Evolutionary conservation across 2,113 vertebrate species (phyloP).

Genomic region (rabbit (Oryctolagus cuniculus)): DNA sequence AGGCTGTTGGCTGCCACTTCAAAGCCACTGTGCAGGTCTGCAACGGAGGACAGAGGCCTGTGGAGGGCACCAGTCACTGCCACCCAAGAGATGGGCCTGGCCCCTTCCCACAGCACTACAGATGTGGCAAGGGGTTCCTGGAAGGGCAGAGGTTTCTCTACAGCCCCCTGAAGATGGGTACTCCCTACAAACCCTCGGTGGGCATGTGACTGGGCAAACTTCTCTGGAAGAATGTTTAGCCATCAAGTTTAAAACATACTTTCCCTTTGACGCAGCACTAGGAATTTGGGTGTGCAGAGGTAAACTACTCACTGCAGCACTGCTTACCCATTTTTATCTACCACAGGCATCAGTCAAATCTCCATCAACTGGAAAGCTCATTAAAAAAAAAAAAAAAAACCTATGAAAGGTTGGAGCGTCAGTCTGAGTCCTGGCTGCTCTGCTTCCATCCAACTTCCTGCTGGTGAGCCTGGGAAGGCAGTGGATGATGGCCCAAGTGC

Average conservation of each 20-base stretch:
- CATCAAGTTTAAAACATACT: not conserved
- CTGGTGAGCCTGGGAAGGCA: too few relatives aligned
- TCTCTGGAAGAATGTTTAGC: constrained; percentile 32
- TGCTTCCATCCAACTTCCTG: too few relatives aligned
- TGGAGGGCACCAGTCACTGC: not conserved
- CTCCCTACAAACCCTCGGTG: not conserved
- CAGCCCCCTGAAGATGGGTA: not conserved
- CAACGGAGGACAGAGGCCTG: not conserved
- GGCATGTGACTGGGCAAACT: not conserved
- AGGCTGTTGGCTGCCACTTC: not conserved
- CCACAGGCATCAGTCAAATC: not conserved
- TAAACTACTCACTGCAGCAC: not conserved
- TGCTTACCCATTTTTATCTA: not conserved
- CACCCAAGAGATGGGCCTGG: not conserved
- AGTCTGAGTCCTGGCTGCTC: too few relatives aligned
- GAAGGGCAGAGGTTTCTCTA: not conserved
- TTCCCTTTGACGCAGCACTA: constrained; percentile 16
- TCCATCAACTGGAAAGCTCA: not conserved
- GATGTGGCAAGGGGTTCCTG: not conserved
- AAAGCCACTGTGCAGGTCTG: not conserved
- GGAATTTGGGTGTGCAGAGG: not conserved
- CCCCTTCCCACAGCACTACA: not conserved
- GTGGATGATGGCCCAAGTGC: too few relatives aligned
- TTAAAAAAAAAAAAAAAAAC: not conserved
- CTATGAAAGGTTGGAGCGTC: not conserved